Percentiles rank a stretch among this genome's conserved stretches.
Conservation (phyloP, 2,113 vertebrate species). For the Equus przewalskii region DNA sequence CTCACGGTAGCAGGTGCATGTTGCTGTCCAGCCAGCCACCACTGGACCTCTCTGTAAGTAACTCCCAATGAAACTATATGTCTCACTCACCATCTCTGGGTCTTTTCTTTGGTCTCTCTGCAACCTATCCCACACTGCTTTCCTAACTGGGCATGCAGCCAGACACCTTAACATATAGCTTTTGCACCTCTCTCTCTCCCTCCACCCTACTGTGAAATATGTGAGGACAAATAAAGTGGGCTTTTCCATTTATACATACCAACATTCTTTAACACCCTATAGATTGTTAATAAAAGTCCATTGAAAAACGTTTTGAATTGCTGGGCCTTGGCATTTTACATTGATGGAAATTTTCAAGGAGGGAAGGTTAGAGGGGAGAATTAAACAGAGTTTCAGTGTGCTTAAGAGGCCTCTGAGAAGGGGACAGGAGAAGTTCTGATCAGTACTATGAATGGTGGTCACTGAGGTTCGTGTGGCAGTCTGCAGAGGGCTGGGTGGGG, state of each 20-base stretch:
- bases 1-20: too few relatives aligned
- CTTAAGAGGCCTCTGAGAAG: neutral
- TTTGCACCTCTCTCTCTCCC: neutral
- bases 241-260: neutral
- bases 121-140: too few relatives aligned
- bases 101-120: too few relatives aligned
- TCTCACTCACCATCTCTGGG: too few relatives aligned
- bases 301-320: neutral
- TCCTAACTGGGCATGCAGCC: too few relatives aligned
- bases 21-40: too few relatives aligned
- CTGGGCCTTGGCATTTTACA: neutral
- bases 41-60: too few relatives aligned
- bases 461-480: neutral
- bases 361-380: neutral
- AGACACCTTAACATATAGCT: neutral
- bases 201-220: neutral
- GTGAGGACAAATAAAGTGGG: neutral
- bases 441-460: neutral
- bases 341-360: neutral
- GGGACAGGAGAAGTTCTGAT: neutral
- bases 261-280: neutral
- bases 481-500: neutral
- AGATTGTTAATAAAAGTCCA: neutral
- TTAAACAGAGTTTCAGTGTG: neutral
- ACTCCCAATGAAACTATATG: too few relatives aligned